These are phyloP conservation scores for Himalopsyche japonica DNA, from an alignment of 2,888 invertebrate genomes.

Conservation along the genomic window DNA sequence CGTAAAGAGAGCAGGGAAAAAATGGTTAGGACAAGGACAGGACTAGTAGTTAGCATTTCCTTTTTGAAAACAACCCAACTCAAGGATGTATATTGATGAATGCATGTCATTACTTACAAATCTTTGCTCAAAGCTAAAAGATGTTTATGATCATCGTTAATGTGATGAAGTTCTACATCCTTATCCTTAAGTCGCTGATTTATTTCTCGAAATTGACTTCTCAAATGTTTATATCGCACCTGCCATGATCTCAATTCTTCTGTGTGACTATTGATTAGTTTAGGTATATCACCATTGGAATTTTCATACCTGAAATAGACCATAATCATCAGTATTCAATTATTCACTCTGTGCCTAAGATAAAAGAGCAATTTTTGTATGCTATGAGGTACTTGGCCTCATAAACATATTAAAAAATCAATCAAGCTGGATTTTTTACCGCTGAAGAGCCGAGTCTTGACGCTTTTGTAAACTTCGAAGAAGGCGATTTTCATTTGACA, in stretches of 20 bases:
- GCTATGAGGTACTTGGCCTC: background rate
- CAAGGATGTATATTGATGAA: background rate
- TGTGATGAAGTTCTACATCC: slow-evolving; percentile 66
- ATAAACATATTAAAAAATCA: background rate
- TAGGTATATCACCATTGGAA: slow-evolving; percentile 76
- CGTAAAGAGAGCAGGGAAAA: no score
- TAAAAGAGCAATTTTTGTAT: background rate
- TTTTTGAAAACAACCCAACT: background rate
- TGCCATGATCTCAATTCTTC: slow-evolving; percentile 77
- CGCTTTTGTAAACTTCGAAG: slow-evolving; percentile 77
- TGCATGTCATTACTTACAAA: slow-evolving; percentile 52
- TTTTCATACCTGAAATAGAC: slow-evolving; percentile 67
- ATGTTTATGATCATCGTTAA: slow-evolving; percentile 72
- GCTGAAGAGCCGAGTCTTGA: slow-evolving; percentile 76
- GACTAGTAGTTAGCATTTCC: no score
- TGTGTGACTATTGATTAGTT: slow-evolving; percentile 73
- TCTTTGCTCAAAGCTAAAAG: slow-evolving; percentile 72
- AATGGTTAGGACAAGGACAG: no score
- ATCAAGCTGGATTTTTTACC: slow-evolving; percentile 49
- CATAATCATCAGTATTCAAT: no score
- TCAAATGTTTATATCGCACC: slow-evolving; percentile 69
- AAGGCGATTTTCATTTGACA: slow-evolving; percentile 74
- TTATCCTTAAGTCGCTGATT: slow-evolving; percentile 68
- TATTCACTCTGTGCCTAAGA: no score
- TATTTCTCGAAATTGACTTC: slow-evolving; percentile 65